A percentile compares a stretch with the other conserved stretches of the same genome.
Conservation (phyloP, 2,888 invertebrate species). For the Calameuta pallipes region DNA sequence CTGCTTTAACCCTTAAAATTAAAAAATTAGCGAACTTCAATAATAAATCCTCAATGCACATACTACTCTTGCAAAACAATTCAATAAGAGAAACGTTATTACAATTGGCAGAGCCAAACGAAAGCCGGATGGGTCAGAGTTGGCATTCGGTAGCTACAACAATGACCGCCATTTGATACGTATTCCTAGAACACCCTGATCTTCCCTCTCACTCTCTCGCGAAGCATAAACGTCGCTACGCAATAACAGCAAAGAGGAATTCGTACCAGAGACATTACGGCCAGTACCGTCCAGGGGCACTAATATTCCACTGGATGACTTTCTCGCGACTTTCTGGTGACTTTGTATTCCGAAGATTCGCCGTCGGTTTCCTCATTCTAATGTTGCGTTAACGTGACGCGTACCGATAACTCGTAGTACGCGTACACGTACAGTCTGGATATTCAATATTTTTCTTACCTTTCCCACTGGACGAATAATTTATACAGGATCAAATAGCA, state of each 20-base stretch:
- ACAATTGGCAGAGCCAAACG: background rate
- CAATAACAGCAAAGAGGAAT: background rate
- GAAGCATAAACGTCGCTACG: background rate
- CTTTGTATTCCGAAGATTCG: slow-evolving; percentile 55
- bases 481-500: background rate
- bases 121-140: background rate
- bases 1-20: background rate
- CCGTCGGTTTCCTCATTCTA: slow-evolving; percentile 48
- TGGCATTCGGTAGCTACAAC: background rate
- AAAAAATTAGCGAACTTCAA: background rate
- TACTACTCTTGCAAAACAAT: background rate
- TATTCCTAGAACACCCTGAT: background rate
- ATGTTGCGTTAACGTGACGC: slow-evolving; percentile 14
- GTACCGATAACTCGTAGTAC: background rate
- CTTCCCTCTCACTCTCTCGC: background rate
- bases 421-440: background rate
- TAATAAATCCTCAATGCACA: background rate
- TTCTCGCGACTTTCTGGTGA: slow-evolving; percentile 56
- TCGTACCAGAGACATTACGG: background rate
- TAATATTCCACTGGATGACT: slow-evolving; percentile 28
- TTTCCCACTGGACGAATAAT: background rate
- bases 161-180: slow-evolving; percentile 1
- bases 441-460: background rate
- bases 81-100: background rate
- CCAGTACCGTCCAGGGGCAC: background rate